Base-by-base conservation (phyloP, 2,888 invertebrate genomes). In the Drosophila parthenogenetica region DNA sequence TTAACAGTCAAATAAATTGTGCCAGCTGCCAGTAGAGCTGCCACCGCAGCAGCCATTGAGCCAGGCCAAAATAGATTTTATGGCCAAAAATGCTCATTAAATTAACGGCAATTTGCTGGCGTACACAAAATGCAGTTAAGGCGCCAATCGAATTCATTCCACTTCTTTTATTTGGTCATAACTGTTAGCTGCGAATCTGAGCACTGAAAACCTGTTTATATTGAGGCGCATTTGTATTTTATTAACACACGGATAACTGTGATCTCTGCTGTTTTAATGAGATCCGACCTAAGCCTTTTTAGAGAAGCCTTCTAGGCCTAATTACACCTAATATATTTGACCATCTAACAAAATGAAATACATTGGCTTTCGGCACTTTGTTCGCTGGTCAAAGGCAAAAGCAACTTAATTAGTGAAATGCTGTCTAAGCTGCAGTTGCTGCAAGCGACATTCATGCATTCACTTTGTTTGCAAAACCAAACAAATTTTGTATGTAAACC, bases 1-100 rank as follows among this genome's bases (percentile, higher is more conserved):
- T 85, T 87, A 87, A 87, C 80, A 87, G 88, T 85, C 80, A 76
- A 87, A 87, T 85, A 85, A 85, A 87, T 85, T 85, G 69, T 75
- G 70, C 74, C 75, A 71, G 71, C 78, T 73, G 79, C 63, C 79
- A 76, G 59, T 48, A 76, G 64, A 69, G 69, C 73, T 72, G 71
- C 68, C 76, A 70, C 53, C 57, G 65, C 62, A 68, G 69, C 67
- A 66, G 85, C 81, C 73, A 87, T 84, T 74, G 76, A 81, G 77
- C 73, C 59, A 45, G 55, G 65, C 67, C 67, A 70, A 84, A 77
- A 67, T 66, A 32, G 81, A 87, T 81, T 87, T 76, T 82, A 85
- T 85, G 76, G 76, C 78, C 69, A 67, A 87, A 87, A 82, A 70
- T 73, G 72, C 73, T 76, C 86, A 82, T 85, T 84, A 82, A 85